phyloP scores from a whole-genome alignment of 2,888 invertebrate genomes.

The Dendrolimus houi region DNA sequence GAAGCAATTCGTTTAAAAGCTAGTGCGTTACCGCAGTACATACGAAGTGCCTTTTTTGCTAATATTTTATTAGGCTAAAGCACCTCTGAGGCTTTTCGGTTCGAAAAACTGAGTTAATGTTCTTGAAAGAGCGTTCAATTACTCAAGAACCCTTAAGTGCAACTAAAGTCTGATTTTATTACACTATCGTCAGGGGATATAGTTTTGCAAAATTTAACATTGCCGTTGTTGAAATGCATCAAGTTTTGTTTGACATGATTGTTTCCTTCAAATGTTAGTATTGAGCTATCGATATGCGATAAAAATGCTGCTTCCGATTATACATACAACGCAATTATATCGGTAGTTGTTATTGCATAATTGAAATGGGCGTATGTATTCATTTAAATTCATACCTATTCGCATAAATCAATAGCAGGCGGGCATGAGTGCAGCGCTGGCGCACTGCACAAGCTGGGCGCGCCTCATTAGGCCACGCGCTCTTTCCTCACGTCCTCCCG shows the following conservation, averaged over 20 bases:
- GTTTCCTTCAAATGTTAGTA: no score
- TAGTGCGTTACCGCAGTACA: conserved; percentile 62
- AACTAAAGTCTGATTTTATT: conserved; percentile 7
- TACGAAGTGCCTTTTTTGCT: conserved; percentile 65
- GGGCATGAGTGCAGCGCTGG: conserved; percentile 57
- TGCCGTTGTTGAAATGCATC: no score
- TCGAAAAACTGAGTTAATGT: conserved; percentile 40
- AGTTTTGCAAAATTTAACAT: no score
- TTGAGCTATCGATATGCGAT: no score
- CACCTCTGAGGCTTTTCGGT: conserved; percentile 35
- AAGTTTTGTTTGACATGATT: no score
- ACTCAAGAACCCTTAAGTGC: conserved; percentile 9
- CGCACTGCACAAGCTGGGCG: conserved; percentile 27
- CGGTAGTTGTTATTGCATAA: conserved; percentile 27
- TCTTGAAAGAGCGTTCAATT: conserved; percentile 29
- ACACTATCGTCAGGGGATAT: conserved; percentile 1
- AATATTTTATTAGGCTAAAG: conserved; percentile 61
- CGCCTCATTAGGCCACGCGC: conserved; percentile 54
- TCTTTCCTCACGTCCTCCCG: conserved; percentile 24
- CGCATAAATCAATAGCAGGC: conserved; percentile 40
- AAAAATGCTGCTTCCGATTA: conserved; percentile 5
- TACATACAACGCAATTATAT: conserved; percentile 8
- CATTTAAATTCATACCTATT: conserved; percentile 50
- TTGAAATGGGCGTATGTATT: conserved; percentile 52
- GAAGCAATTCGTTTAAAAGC: conserved; percentile 75